Evolutionary conservation across 2,113 vertebrate species (phyloP).

Genomic region (Octodon degus): DNA sequence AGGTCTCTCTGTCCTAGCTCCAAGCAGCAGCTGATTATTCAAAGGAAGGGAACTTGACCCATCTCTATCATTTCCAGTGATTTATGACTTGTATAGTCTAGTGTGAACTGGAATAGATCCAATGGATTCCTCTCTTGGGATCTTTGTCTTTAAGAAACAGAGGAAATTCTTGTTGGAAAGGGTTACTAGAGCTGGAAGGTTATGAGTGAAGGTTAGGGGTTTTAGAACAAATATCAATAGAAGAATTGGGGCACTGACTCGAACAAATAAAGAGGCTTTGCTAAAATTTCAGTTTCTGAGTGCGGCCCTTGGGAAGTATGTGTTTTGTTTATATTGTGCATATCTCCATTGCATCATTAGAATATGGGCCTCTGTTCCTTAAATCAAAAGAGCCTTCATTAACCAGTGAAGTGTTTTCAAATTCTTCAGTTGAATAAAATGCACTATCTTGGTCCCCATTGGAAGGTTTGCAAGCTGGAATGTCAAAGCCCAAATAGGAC

Average conservation of each 20-base stretch:
- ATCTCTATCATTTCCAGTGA: background rate
- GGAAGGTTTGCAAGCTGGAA: background rate
- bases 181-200: conserved; percentile 20
- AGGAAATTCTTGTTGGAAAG: conserved; percentile 17
- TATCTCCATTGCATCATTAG: background rate
- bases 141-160: conserved; percentile 46
- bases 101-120: background rate
- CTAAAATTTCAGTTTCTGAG: conserved; percentile 22
- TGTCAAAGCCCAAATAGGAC: background rate
- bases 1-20: background rate
- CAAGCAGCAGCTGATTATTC: background rate
- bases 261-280: background rate
- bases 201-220: conserved; percentile 51
- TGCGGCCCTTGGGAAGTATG: background rate
- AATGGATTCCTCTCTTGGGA: background rate
- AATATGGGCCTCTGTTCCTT: background rate
- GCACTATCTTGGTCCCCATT: background rate
- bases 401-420: background rate
- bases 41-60: conserved; percentile 15
- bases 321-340: background rate
- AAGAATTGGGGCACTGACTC: background rate
- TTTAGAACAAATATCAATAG: conserved; percentile 73
- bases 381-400: conserved; percentile 26
- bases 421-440: background rate
- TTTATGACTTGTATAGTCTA: conserved; percentile 7